phyloP scores from a whole-genome alignment of 2,113 vertebrate species.

The Oncorhynchus nerka region DNA sequence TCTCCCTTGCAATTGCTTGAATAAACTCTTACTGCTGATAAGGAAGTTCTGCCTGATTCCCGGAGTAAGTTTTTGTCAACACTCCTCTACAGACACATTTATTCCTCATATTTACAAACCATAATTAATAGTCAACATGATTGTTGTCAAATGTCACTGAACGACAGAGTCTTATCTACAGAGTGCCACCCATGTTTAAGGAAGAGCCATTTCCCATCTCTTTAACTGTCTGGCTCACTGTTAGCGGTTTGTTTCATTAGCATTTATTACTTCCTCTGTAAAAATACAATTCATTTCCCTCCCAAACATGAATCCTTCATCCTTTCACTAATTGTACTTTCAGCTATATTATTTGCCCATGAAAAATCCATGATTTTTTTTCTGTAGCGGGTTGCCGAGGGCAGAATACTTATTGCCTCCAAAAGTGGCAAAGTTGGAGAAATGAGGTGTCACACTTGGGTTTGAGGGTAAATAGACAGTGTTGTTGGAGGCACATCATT shows the following conservation, averaged over 20 bases:
- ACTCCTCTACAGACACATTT: too few relatives aligned
- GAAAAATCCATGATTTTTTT: conserved; percentile 5
- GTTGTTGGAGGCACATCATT: too few relatives aligned
- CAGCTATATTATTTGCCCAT: conserved; percentile 48
- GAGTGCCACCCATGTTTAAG: conserved; percentile 35
- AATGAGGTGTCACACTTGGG: conserved; percentile 4
- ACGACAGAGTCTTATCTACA: conserved; percentile 56
- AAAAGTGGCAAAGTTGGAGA: conserved; percentile 30
- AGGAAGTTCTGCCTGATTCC: too few relatives aligned
- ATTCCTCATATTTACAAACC: neutral
- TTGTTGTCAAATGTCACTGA: conserved; percentile 33
- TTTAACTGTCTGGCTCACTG: neutral
- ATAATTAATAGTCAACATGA: conserved; percentile 63
- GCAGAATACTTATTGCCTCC: conserved; percentile 35
- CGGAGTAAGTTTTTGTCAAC: too few relatives aligned
- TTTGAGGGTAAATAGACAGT: too few relatives aligned
- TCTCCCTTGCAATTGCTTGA: too few relatives aligned
- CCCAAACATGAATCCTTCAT: conserved; percentile 39
- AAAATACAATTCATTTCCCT: conserved; percentile 57
- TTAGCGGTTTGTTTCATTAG: conserved; percentile 45
- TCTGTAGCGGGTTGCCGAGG: conserved; percentile 24
- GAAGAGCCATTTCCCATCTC: conserved; percentile 25
- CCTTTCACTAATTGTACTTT: conserved; percentile 57
- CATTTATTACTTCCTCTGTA: conserved; percentile 26
- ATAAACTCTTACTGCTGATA: too few relatives aligned